These are phyloP conservation scores for Stomatorhinus ivindoensis DNA, from an alignment of 2,113 vertebrate species.

Conservation along the genomic window DNA sequence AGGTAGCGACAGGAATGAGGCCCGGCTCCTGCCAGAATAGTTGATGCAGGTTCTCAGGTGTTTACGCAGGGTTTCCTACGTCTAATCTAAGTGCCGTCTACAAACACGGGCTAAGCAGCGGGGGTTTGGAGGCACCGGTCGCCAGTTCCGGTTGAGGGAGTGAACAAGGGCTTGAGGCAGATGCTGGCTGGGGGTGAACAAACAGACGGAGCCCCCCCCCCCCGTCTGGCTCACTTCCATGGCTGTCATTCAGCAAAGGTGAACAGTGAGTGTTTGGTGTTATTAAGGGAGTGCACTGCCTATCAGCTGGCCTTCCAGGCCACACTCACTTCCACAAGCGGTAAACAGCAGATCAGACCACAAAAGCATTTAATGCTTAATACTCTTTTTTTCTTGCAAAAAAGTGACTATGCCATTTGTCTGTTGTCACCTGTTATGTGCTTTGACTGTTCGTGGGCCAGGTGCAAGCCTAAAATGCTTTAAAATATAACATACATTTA, in stretches of 20 bases:
- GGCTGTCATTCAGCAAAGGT: slow-evolving; percentile 26
- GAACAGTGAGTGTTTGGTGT: slow-evolving; percentile 28
- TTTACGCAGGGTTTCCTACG: slow-evolving; percentile 47
- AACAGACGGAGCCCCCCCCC: slow-evolving; percentile 18
- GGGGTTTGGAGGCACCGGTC: slow-evolving; percentile 42
- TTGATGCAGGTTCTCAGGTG: slow-evolving; percentile 71
- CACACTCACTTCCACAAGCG: not conserved
- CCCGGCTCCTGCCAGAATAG: slow-evolving; percentile 59
- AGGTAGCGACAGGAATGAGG: slow-evolving; percentile 85
- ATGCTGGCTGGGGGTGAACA: slow-evolving; percentile 36
- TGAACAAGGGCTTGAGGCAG: slow-evolving; percentile 24
- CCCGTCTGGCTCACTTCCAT: slow-evolving; percentile 32
- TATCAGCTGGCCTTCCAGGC: not conserved
- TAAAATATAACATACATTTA: not conserved
- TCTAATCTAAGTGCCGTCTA: slow-evolving; percentile 48
- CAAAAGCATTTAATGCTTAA: not conserved
- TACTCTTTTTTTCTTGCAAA: not conserved
- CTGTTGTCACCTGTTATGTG: not conserved
- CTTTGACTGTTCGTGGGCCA: not conserved
- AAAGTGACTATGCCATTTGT: not conserved
- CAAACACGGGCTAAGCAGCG: slow-evolving; percentile 44
- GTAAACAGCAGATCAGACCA: not conserved
- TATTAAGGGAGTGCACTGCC: slow-evolving; percentile 7
- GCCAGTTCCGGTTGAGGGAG: slow-evolving; percentile 30
- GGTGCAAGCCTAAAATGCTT: not conserved